Conservation (phyloP, 2,888 invertebrate genomes). For the Cylloceria caligata region DNA sequence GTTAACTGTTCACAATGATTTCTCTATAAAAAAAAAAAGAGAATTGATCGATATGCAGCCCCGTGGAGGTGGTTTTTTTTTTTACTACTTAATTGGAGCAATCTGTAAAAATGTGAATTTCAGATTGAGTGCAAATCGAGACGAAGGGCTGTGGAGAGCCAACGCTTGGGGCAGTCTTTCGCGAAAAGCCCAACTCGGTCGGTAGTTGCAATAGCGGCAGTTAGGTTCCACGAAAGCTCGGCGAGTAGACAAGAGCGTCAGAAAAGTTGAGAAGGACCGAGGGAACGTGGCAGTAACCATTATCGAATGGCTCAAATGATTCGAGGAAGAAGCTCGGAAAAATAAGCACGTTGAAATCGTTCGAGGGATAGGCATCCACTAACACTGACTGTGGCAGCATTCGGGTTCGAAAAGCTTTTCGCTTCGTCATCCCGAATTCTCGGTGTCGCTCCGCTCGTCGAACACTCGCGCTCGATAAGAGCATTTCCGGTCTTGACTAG, state of each 20-base stretch:
- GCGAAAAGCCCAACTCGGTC: slow-evolving; percentile 26
- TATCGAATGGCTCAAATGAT: slow-evolving; percentile 64
- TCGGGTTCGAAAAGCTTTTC: slow-evolving; percentile 64
- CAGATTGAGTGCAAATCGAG: neutral
- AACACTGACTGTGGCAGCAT: slow-evolving; percentile 17
- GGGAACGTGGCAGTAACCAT: slow-evolving; percentile 41
- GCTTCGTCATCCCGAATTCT: slow-evolving; percentile 61
- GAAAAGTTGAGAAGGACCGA: slow-evolving; percentile 33
- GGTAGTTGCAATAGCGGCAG: slow-evolving; percentile 27
- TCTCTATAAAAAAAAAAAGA: too few species aligned
- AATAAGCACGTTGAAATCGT: slow-evolving; percentile 67
- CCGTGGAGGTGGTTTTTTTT: too few species aligned
- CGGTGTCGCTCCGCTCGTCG: slow-evolving; percentile 52
- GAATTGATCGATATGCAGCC: too few species aligned
- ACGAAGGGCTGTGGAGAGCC: neutral
- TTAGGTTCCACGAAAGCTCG: slow-evolving; percentile 26
- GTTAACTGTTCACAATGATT: too few species aligned
- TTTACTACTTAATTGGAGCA: neutral
- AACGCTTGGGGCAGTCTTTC: neutral
- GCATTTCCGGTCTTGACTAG: slow-evolving; percentile 68
- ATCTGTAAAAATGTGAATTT: neutral
- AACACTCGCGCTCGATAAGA: slow-evolving; percentile 66
- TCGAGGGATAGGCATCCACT: slow-evolving; percentile 62
- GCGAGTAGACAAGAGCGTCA: slow-evolving; percentile 1
- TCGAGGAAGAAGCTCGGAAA: slow-evolving; percentile 55